Evolutionary conservation across 2,888 invertebrate genomes (phyloP).

Genomic region (Dione vanillae): DNA sequence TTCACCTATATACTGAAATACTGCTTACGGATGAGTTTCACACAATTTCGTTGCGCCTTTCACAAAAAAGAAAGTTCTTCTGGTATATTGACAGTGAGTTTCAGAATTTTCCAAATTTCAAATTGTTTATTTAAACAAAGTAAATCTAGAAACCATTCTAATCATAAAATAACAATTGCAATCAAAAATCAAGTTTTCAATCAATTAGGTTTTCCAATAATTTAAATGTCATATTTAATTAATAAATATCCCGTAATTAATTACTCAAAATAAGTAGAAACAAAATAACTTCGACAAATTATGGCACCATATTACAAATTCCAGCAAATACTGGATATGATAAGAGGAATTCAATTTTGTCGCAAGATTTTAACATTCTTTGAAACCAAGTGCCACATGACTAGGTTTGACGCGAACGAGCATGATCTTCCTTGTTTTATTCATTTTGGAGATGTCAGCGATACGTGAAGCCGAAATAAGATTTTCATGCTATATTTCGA

Average conservation of each 20-base stretch:
- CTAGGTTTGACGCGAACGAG: constrained; percentile 7
- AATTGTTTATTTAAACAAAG: no score
- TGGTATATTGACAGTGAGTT: no score
- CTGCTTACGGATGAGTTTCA: no score
- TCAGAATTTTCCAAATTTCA: no score
- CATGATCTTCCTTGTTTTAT: constrained; percentile 25
- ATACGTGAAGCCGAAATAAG: neutral
- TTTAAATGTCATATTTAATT: neutral
- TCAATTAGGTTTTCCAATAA: neutral
- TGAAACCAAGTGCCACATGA: constrained; percentile 22
- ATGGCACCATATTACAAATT: constrained; percentile 18
- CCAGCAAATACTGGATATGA: constrained; percentile 6
- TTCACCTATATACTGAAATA: no score
- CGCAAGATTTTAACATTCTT: constrained; percentile 20
- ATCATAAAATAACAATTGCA: no score
- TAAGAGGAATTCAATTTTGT: constrained; percentile 26
- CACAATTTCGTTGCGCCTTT: no score
- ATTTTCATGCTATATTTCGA: neutral
- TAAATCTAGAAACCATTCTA: no score
- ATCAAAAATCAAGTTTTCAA: neutral
- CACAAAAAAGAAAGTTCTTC: no score
- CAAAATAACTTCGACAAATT: neutral
- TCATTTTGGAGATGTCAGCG: neutral
- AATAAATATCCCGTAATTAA: neutral
- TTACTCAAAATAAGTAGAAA: neutral